A percentile compares a stretch with the other conserved stretches of the same genome.
These are phyloP conservation scores for Aselliscus stoliczkanus DNA, from an alignment of 2,797 vertebrate genomes.

Conservation along the genomic window DNA sequence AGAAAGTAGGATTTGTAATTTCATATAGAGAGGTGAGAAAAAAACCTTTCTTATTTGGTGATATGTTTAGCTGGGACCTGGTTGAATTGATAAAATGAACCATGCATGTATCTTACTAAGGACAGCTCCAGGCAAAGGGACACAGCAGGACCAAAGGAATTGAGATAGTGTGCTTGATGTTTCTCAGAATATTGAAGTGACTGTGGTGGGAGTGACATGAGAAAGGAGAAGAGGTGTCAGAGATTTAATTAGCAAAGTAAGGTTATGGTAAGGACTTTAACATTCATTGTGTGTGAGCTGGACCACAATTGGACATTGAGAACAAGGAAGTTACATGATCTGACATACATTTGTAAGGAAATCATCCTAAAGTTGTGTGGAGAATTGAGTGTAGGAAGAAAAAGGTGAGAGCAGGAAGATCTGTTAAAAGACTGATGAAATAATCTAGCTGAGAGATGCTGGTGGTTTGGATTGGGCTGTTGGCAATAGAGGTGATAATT, in stretches of 20 bases:
- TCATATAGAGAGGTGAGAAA: neutral
- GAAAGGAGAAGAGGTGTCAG: neutral
- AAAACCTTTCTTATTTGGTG: neutral
- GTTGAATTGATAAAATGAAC: neutral
- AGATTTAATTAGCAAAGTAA: neutral
- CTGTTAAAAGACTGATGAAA: neutral
- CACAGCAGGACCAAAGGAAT: neutral
- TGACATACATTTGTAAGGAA: neutral
- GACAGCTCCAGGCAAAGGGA: neutral
- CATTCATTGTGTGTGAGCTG: neutral
- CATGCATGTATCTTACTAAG: neutral
- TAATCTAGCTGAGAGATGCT: neutral
- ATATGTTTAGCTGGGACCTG: neutral
- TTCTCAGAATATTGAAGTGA: neutral
- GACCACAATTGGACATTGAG: neutral
- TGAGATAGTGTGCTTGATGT: neutral
- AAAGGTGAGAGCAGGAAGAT: neutral
- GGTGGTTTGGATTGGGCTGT: neutral
- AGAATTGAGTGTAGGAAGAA: neutral
- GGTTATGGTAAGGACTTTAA: neutral
- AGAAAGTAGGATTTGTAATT: neutral
- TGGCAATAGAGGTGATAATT: neutral
- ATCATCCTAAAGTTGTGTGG: neutral
- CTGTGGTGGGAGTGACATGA: neutral
- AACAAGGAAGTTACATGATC: neutral